Conservation (phyloP, 2,797 vertebrate genomes). For the Eulemur mongoz region DNA sequence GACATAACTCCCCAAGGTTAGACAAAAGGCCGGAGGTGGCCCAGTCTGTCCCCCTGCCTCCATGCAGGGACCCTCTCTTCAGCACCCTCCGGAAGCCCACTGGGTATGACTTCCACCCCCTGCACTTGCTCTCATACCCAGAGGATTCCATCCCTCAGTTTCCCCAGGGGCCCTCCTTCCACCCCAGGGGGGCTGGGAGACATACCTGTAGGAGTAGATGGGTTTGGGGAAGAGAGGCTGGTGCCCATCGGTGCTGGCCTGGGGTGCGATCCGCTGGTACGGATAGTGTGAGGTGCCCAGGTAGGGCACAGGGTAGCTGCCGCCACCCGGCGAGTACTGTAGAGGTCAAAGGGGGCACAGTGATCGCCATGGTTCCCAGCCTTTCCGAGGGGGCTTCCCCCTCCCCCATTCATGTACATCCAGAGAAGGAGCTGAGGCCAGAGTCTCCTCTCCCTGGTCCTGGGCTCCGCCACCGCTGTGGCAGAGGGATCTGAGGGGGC, state of each 20-base stretch:
- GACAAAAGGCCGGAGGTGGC: not conserved
- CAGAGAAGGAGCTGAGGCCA: not conserved
- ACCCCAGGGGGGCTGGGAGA: not conserved
- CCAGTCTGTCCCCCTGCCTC: not conserved
- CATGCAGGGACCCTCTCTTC: not conserved
- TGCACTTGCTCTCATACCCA: not conserved
- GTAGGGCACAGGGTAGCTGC: conserved; percentile 86
- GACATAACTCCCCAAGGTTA: not conserved
- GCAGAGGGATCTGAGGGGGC: not conserved
- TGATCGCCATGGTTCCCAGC: not conserved
- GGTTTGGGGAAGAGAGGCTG: conserved; percentile 95
- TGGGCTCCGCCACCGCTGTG: not conserved
- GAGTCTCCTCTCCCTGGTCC: not conserved
- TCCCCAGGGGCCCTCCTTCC: not conserved
- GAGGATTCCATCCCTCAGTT: not conserved
- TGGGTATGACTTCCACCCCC: not conserved
- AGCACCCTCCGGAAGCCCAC: not conserved
- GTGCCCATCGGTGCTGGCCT: conserved; percentile 86
- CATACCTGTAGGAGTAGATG: conserved; percentile 98
- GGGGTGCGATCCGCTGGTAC: conserved; percentile 88
- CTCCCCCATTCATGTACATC: not conserved
- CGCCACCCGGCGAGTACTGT: conserved; percentile 87
- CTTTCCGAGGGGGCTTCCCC: not conserved
- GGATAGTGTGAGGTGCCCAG: conserved; percentile 88
- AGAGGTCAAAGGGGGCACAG: conserved; percentile 56